Base-by-base conservation (phyloP, 1,140 invertebrate genomes). In the Acromyrmex charruanus region DNA sequence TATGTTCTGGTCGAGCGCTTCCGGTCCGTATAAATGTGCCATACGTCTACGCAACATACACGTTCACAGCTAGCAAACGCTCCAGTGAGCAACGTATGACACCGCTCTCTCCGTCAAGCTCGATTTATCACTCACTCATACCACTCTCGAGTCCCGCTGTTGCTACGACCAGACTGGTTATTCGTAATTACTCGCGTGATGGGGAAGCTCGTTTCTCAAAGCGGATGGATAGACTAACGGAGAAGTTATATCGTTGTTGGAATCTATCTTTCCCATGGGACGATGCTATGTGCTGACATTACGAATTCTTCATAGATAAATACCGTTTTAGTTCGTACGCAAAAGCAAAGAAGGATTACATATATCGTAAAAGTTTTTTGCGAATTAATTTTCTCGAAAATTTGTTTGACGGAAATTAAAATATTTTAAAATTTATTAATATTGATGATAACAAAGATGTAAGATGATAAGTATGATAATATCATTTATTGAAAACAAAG, bases 181-280 rank as follows among this genome's bases (percentile, higher is more conserved):
- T 90, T 90, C 90, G 90, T 92, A 91, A 91, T 91, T 90, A 92
- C 88, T 91, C 74, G 91, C 59, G 63, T 79, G 88, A 85, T 77
- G 65, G 84, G 85, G 44, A 81, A 59, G 72, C 59, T 88, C 87
- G 86, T 91, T 91, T 90, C 91, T 92, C 90, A 89, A 90, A 88
- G 65, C 61, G 77, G 80, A 88, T 77, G 61, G 80, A 65, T 65
- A 77, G 61, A 79, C 86, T 39, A 58, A 55, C 51, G 71, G 53
- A 87, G 79, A 89, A 84, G 79, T 90, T 89, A 84, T 91, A 91
- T 88, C 81, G 88, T 65, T 81, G 88, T 35, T 28, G 61, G 44
- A n/a, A 89, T 55, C 85, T 65, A 31, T 65, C 59, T 65, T 63
- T 63, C 35, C 68, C 68, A 12, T 35, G 69, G 68, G 80, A 82